These are phyloP conservation scores for Xestoiulus laeticollis DNA, from an alignment of 2,888 invertebrate genomes.

Conservation along the genomic window DNA sequence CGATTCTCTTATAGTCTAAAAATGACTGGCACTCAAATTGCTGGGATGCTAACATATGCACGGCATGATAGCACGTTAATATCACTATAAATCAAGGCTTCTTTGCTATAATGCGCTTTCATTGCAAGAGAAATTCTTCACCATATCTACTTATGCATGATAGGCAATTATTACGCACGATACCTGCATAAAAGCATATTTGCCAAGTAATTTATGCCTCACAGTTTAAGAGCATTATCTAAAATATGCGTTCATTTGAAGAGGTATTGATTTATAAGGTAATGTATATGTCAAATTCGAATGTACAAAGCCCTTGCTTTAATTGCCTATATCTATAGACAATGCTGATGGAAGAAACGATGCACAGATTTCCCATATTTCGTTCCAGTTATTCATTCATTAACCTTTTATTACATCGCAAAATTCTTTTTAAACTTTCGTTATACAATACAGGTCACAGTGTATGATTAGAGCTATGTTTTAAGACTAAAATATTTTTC, in stretches of 20 bases:
- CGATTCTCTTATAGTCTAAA: neutral
- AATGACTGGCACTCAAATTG: neutral
- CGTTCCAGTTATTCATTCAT: no score
- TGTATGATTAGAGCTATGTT: no score
- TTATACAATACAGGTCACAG: no score
- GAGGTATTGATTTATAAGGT: no score
- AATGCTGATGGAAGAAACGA: no score
- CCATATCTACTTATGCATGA: neutral
- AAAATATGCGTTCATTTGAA: neutral
- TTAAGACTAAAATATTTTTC: no score
- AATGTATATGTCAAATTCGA: no score
- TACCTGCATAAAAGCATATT: neutral
- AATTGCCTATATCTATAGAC: no score
- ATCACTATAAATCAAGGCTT: neutral
- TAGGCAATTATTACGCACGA: neutral
- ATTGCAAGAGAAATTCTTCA: neutral
- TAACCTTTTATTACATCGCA: no score
- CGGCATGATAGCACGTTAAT: neutral
- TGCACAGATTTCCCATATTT: no score
- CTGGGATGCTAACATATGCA: neutral
- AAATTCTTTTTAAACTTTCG: no score
- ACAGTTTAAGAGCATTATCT: neutral
- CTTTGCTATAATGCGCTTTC: neutral
- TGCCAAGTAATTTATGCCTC: neutral
- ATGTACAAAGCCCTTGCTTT: no score